Conservation (phyloP, 2,888 invertebrate genomes). For the Tachina fera region DNA sequence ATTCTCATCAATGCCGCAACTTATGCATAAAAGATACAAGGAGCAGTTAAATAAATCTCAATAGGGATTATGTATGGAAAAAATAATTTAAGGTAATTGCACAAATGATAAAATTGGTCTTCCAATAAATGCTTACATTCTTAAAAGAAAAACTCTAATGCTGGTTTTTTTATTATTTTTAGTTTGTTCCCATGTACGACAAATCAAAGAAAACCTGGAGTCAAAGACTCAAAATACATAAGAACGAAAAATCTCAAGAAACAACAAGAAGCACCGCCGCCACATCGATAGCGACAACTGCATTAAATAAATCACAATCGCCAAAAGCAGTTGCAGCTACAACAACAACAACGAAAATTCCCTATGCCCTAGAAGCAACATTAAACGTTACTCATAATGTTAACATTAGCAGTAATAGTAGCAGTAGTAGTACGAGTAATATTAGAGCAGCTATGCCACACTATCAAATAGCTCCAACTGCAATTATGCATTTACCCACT, state of each 20-base stretch:
- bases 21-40: slow-evolving; percentile 29
- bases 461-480: slow-evolving; percentile 64
- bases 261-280: slow-evolving; percentile 76
- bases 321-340: slow-evolving; percentile 51
- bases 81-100: slow-evolving; percentile 64
- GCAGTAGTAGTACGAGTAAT: slow-evolving; percentile 29
- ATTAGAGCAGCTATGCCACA: slow-evolving; percentile 51
- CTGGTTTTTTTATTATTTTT: slow-evolving; percentile 42
- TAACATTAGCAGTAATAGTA: not conserved
- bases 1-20: slow-evolving; percentile 44
- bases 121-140: not conserved
- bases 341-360: slow-evolving; percentile 58
- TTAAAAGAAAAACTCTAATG: not conserved
- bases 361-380: slow-evolving; percentile 72
- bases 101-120: not conserved
- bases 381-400: slow-evolving; percentile 63
- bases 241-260: slow-evolving; percentile 84
- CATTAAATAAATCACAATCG: slow-evolving; percentile 52
- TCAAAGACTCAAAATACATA: slow-evolving; percentile 86
- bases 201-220: slow-evolving; percentile 88
- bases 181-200: slow-evolving; percentile 81
- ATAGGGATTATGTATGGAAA: slow-evolving; percentile 70
- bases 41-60: slow-evolving; percentile 61
- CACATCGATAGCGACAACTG: slow-evolving; percentile 74
- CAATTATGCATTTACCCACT: slow-evolving; percentile 67